phyloP scores from a whole-genome alignment of 2,113 vertebrate genomes.

The Phyllostomus hastatus region DNA sequence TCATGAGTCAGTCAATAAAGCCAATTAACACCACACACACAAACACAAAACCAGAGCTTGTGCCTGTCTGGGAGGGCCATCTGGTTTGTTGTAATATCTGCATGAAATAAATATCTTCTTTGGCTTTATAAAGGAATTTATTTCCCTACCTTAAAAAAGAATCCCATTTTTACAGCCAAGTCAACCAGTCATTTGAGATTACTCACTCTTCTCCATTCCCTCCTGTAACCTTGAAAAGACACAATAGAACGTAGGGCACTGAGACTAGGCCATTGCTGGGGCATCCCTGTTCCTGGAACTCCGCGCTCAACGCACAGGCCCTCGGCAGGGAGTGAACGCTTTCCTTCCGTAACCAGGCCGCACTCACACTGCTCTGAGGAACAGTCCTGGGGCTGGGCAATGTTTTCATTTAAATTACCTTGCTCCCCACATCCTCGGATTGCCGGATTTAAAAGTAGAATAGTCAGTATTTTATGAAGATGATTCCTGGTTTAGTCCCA shows the following conservation, averaged over 20 bases:
- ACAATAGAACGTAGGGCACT: not conserved
- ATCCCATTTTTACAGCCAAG: not conserved
- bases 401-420: not conserved
- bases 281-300: not conserved
- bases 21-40: not conserved
- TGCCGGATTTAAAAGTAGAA: conserved; percentile 17
- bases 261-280: not conserved
- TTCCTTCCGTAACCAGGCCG: not conserved
- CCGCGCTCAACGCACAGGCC: accelerated
- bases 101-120: not conserved
- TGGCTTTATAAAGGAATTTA: not conserved
- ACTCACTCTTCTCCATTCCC: not conserved
- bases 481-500: not conserved
- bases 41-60: not conserved
- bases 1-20: not conserved
- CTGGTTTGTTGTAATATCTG: not conserved
- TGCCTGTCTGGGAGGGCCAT: not conserved
- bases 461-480: not conserved
- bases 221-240: not conserved
- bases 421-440: not conserved
- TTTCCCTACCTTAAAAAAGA: not conserved
- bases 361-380: not conserved
- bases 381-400: not conserved
- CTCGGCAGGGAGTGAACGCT: not conserved
- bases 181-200: not conserved